These are phyloP conservation scores for Phasia obesa DNA, from an alignment of 2,888 invertebrate species.

Conservation along the genomic window DNA sequence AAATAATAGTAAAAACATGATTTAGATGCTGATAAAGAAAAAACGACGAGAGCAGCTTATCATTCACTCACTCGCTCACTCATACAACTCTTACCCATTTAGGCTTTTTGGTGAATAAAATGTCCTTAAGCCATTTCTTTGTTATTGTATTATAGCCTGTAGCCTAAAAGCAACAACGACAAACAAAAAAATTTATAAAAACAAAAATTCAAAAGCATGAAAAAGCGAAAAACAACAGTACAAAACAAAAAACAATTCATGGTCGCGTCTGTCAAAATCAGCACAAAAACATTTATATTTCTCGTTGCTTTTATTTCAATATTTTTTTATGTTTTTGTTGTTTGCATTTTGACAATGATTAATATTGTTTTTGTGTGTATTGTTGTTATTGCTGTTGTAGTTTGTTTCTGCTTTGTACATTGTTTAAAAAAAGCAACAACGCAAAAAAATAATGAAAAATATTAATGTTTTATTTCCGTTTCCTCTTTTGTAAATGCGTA, in stretches of 20 bases:
- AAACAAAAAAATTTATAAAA: conserved; percentile 4
- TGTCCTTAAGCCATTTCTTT: conserved; percentile 45
- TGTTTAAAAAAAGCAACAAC: conserved; percentile 18
- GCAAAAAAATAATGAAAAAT: conserved; percentile 33
- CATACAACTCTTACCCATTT: neutral
- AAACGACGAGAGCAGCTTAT: conserved; percentile 28
- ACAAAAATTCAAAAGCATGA: conserved; percentile 18
- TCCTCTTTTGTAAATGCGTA: conserved; percentile 35
- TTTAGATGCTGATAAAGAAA: conserved; percentile 64
- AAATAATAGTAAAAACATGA: conserved; percentile 33
- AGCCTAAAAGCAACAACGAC: conserved; percentile 18
- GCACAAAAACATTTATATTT: conserved; percentile 56
- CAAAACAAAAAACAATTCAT: conserved; percentile 63
- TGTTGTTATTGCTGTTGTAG: conserved; percentile 29
- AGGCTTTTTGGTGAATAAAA: conserved; percentile 41
- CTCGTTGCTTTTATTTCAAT: conserved; percentile 42
- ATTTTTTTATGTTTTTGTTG: conserved; percentile 44
- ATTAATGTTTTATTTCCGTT: conserved; percentile 66
- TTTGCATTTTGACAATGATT: conserved; percentile 68
- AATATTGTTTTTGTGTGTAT: conserved; percentile 64
- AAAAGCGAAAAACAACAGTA: too few species aligned
- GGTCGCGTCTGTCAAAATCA: conserved; percentile 70
- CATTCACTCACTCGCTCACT: conserved; percentile 6
- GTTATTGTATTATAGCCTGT: conserved; percentile 41
- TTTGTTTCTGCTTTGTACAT: conserved; percentile 31